Conservation (phyloP, 92 coral and sea anemone genomes). For the Actinostola sp. region DNA sequence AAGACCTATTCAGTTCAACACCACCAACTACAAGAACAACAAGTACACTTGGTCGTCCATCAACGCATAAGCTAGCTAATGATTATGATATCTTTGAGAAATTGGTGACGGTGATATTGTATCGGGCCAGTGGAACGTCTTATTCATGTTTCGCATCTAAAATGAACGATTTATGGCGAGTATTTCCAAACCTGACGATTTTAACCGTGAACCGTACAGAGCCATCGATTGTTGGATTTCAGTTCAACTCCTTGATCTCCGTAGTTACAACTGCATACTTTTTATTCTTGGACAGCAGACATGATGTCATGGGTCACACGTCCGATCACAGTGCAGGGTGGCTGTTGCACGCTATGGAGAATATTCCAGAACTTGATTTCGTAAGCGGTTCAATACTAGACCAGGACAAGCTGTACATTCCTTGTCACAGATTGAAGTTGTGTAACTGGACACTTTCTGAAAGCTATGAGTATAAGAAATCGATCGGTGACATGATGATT, state of each 20-base stretch:
- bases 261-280: conserved; percentile 53
- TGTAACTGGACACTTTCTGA: conserved; percentile 74
- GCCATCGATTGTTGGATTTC: neutral
- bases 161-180: no score
- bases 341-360: conserved; percentile 53
- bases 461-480: conserved; percentile 59
- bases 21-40: no score
- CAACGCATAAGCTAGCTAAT: no score
- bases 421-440: conserved; percentile 51
- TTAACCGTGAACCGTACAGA: no score
- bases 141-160: no score
- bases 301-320: conserved; percentile 17
- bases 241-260: conserved; percentile 30
- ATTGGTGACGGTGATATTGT: no score
- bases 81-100: no score
- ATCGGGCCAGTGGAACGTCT: no score
- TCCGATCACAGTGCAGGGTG: conserved; percentile 45
- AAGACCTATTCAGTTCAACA: no score
- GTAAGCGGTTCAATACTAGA: conserved; percentile 66
- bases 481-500: conserved; percentile 69
- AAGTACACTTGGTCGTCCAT: no score
- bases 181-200: no score
- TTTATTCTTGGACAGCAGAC: conserved; percentile 38
- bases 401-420: conserved; percentile 40
- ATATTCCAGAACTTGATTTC: conserved; percentile 60